phyloP scores from a whole-genome alignment of 2,888 invertebrate species.

The Erannis defoliaria region DNA sequence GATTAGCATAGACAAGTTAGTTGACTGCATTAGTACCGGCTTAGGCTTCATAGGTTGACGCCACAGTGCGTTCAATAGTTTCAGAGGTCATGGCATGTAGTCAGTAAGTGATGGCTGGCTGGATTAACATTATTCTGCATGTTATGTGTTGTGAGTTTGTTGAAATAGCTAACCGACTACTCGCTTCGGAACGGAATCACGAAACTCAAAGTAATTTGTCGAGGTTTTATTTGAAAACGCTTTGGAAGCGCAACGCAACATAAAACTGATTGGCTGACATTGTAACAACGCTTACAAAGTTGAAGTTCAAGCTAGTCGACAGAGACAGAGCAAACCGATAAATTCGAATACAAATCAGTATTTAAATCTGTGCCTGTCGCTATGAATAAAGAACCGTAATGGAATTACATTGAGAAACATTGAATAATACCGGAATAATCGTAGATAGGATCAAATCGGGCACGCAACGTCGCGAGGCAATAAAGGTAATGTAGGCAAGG shows the following conservation, averaged over 20 bases:
- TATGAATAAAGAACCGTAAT: conserved; percentile 64
- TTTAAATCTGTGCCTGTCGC: conserved; percentile 44
- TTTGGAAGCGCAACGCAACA: conserved; percentile 4
- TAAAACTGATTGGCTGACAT: conserved; percentile 20
- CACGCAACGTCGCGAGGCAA: conserved; percentile 80
- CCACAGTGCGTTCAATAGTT: conserved; percentile 2
- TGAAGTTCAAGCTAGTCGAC: conserved; percentile 15
- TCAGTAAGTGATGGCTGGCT: conserved; percentile 10
- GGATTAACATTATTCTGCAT: conserved; percentile 12
- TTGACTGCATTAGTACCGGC: conserved; percentile 6
- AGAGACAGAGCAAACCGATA: conserved; percentile 25
- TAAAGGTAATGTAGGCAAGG: conserved; percentile 85
- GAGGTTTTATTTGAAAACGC: conserved; percentile 16
- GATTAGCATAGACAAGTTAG: conserved; percentile 25
- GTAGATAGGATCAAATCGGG: conserved; percentile 75
- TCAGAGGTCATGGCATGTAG: conserved; percentile 15
- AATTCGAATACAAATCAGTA: conserved; percentile 36
- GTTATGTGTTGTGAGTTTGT: neutral
- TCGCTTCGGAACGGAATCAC: conserved; percentile 4
- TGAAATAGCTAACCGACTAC: neutral
- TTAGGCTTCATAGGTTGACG: conserved; percentile 5
- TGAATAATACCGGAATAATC: conserved; percentile 77
- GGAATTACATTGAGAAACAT: conserved; percentile 72
- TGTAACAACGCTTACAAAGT: conserved; percentile 17
- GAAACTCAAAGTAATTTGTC: conserved; percentile 12